Base-by-base conservation (phyloP, 2,888 invertebrate species). In the Stenotaenia linearis region DNA sequence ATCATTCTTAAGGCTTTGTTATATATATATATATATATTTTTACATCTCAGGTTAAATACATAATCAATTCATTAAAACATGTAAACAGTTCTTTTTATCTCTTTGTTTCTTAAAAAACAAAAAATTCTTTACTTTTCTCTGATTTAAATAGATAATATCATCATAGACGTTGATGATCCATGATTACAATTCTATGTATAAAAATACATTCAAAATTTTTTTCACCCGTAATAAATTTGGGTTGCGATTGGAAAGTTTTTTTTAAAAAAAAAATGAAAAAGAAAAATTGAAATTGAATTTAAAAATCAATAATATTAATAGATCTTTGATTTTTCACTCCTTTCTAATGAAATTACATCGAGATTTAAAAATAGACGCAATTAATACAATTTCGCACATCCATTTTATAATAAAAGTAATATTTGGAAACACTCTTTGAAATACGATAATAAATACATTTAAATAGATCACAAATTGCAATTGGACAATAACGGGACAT, bases 381-480 rank as follows among this genome's bases (percentile, higher is more conserved):
- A 56, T 56, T 56, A 23, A 56, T 23, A 4, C 10, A 56, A 76
- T 80, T 77, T 45, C 80, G 80, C 30, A 80, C 80, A 37, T 79
- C 80, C 77, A 79, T 76, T 77, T 80, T 80, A 69, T 79, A 80
- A 77, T 80, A 80, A 25, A 75, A 74, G 40, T 79, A 79, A 50
- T 80, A 80, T 40, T 80, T 80, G 50, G 32, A 79, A 77, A 79
- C 69, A 79, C 74, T 80, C 30, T 75, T 80, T 37, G 80, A 79
- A 61, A 80, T 77, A 75, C 69, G 77, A 75, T 80, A 79, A 80
- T 80, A 80, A 80, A 80, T 80, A 80, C 61, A 28, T 37, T 79
- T 79, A 79, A 79, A 79, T 80, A 79, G 28, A 28, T 28, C 28
- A 78, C 37, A 25, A 30, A 28, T 50, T 32, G 21, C 50, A 23